Percentiles rank a stretch among this genome's conserved stretches.
phyloP scores from a whole-genome alignment of 2,797 vertebrate species.

The Cottoperca gobio region DNA sequence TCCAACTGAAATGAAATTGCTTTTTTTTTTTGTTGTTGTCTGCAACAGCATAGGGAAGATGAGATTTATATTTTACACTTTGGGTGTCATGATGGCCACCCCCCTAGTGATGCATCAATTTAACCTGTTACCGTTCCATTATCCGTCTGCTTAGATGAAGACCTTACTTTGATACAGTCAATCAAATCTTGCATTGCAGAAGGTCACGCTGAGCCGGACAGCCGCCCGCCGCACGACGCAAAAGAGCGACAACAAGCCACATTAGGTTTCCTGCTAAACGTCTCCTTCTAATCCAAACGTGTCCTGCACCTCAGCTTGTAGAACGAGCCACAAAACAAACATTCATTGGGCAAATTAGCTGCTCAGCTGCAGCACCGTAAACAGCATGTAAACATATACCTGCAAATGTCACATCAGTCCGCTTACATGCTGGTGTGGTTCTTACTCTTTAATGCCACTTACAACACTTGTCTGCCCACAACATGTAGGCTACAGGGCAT shows the following conservation, averaged over 20 bases:
- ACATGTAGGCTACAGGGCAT: not conserved
- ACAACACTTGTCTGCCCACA: not conserved
- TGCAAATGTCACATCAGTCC: not conserved
- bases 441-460: not conserved
- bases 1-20: constrained; percentile 19
- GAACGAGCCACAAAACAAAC: not conserved
- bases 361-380: not conserved
- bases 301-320: not conserved
- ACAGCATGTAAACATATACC: not conserved
- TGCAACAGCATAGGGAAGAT: not conserved
- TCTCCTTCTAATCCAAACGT: not conserved
- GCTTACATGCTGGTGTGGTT: not conserved
- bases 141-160: not conserved
- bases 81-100: not conserved
- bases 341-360: not conserved
- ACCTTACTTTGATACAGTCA: not conserved
- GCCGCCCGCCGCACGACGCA: too few species aligned
- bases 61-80: not conserved
- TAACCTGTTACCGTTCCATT: not conserved
- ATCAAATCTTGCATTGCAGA: not conserved
- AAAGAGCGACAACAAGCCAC: not conserved
- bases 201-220: not conserved
- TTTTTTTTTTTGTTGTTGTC: not conserved
- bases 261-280: not conserved
- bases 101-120: not conserved